These are phyloP conservation scores for Brevimyrus niger DNA, from an alignment of 2,113 vertebrate genomes.

Conservation along the genomic window DNA sequence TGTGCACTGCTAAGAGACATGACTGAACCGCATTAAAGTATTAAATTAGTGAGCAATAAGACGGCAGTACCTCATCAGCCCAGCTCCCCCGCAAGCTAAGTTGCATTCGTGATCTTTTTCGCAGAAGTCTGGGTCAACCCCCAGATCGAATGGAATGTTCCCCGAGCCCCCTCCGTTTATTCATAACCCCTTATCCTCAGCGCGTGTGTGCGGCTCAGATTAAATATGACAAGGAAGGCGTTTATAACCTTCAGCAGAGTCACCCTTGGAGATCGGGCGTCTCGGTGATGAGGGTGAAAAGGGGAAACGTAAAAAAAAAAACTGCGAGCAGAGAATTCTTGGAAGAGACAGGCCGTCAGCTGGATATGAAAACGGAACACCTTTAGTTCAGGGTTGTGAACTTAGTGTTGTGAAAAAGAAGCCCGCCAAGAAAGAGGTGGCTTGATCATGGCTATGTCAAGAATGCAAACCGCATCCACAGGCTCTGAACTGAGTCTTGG, in stretches of 20 bases:
- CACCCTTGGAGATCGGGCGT: background rate
- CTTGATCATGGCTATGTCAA: slow-evolving; percentile 13
- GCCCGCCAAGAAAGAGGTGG: background rate
- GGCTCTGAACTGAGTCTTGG: slow-evolving; percentile 48
- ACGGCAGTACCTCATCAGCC: background rate
- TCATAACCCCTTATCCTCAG: slow-evolving; percentile 6
- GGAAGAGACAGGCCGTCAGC: slow-evolving; percentile 45
- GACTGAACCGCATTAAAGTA: slow-evolving; percentile 33
- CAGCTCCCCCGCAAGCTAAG: slow-evolving; percentile 11
- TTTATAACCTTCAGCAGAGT: background rate
- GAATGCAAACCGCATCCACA: slow-evolving; percentile 40
- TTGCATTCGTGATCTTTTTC: slow-evolving; percentile 8
- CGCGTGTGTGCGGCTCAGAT: slow-evolving; percentile 16
- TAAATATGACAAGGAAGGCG: background rate
- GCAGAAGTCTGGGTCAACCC: slow-evolving; percentile 15
- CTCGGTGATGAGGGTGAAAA: background rate
- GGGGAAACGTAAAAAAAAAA: slow-evolving; percentile 27
- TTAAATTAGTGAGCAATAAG: slow-evolving; percentile 34
- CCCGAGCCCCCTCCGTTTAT: slow-evolving; percentile 16
- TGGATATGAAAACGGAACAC: slow-evolving; percentile 31
- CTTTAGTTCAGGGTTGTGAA: slow-evolving; percentile 45
- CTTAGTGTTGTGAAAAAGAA: slow-evolving; percentile 36
- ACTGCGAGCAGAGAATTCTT: slow-evolving; percentile 35
- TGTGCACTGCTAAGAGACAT: background rate
- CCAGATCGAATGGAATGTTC: slow-evolving; percentile 15